Base-by-base conservation (phyloP, 2,113 vertebrate genomes). In the Lepus americanus region DNA sequence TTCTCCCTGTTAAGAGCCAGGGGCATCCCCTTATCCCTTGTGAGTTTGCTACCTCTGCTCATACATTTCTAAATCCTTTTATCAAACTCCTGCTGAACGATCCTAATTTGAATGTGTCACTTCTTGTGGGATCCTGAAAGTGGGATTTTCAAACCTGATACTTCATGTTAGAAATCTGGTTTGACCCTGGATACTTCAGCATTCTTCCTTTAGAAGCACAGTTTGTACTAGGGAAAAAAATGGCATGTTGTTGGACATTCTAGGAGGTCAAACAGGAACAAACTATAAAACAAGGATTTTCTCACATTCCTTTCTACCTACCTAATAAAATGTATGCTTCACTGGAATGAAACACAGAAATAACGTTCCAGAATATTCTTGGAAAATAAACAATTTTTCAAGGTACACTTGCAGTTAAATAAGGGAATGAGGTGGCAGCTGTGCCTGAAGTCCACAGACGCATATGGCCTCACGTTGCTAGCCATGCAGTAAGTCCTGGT, bases 401-500 rank as follows among this genome's bases (percentile, higher is more conserved):
- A 98, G 97, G 94, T 95, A 95, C 93, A 66, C 66, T 80, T 95
- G 81, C 77, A 97, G 92, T 92, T 95, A 94, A 96, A 92, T 67
- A 66, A 79, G 90, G 92, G 87, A 96, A 83, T 87, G 92, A 92
- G 88, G 85, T 27, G 29, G 89, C 93, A 97, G 90, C 96, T 98
- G 94, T 95, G 93, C 93, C 79, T 90, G 89, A 97, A 96, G 95
- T 96, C 83, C 67, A 97, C 96, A 97, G 97, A 97, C 92, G 95
- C 96, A 89, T 97, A 96, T 95, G 96, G 44, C 70, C 85, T 96
- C 95, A 94, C 95, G 95, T 96, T 66, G 63, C 96, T 91, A 96
- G 96, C 96, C 95, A 82, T 87, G 0, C 96, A 90, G 97, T 98
- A 98, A 98, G 97, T 97, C 97, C 98, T 95, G 92, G 94, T 59